Percentiles rank a stretch among this genome's conserved stretches.
Evolutionary conservation across 2,888 invertebrate genomes (phyloP).

Genomic region (Protonemura montana): DNA sequence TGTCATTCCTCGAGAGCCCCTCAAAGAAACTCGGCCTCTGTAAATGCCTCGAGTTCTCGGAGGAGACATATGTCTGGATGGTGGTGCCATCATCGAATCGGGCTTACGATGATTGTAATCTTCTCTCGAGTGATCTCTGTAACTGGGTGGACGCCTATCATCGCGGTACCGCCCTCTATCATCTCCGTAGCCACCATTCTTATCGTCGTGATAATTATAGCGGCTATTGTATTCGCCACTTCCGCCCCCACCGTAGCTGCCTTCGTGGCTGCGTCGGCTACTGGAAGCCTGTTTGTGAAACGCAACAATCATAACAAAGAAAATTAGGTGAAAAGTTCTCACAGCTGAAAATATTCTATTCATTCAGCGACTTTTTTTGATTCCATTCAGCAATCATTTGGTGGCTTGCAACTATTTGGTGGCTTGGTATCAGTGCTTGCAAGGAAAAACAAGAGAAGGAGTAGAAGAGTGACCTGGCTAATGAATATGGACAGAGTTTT

Average conservation of each 20-base stretch:
- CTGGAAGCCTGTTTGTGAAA: slow-evolving; percentile 51
- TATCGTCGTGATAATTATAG: slow-evolving; percentile 51
- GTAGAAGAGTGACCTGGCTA: slow-evolving; percentile 18
- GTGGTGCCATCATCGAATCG: slow-evolving; percentile 49
- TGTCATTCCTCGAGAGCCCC: slow-evolving; percentile 49
- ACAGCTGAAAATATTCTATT: slow-evolving; percentile 20
- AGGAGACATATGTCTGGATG: slow-evolving; percentile 48
- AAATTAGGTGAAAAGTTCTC: not conserved
- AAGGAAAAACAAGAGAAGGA: slow-evolving; percentile 33
- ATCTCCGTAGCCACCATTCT: slow-evolving; percentile 49
- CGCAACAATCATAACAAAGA: slow-evolving; percentile 40
- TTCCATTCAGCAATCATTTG: slow-evolving; percentile 2
- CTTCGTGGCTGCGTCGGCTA: slow-evolving; percentile 51
- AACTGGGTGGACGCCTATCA: slow-evolving; percentile 49
- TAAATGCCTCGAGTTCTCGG: slow-evolving; percentile 50
- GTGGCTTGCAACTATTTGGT: not conserved
- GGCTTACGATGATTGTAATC: slow-evolving; percentile 50
- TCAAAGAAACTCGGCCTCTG: slow-evolving; percentile 49
- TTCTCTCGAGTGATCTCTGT: slow-evolving; percentile 50
- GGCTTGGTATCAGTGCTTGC: not conserved
- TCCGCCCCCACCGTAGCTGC: slow-evolving; percentile 50
- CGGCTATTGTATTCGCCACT: slow-evolving; percentile 50
- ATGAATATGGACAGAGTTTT: not conserved
- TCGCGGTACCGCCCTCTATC: slow-evolving; percentile 51
- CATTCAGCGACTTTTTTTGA: slow-evolving; percentile 41